phyloP scores from a whole-genome alignment of 2,797 vertebrate genomes.

The Neostethus bicornis region DNA sequence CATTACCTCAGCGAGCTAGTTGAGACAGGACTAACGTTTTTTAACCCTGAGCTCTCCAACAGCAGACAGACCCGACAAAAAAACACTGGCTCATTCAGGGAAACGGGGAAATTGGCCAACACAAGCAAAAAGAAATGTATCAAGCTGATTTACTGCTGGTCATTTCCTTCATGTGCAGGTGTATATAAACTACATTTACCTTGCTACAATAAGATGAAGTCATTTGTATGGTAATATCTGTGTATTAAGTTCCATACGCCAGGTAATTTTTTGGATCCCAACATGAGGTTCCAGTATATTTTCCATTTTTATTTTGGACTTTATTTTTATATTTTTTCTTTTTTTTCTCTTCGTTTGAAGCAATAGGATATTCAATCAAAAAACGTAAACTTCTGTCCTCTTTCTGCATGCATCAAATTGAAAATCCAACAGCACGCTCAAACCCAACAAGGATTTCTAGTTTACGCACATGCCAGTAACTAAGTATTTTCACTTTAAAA shows the following conservation, averaged over 20 bases:
- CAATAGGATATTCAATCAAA: constrained; percentile 49
- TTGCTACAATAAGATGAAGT: constrained; percentile 73
- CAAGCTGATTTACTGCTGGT: constrained; percentile 77
- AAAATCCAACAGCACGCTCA: constrained; percentile 39
- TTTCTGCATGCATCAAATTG: constrained; percentile 32
- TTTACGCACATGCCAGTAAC: not conserved
- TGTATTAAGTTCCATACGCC: constrained; percentile 56
- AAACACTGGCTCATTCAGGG: constrained; percentile 75
- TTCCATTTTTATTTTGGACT: constrained; percentile 68
- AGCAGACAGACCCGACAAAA: constrained; percentile 58
- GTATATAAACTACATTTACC: constrained; percentile 65
- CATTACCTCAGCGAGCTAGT: constrained; percentile 75
- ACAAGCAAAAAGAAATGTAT: constrained; percentile 76
- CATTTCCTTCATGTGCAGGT: constrained; percentile 77
- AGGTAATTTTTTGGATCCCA: constrained; percentile 65
- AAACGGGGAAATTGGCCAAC: constrained; percentile 72
- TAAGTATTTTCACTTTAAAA: not conserved
- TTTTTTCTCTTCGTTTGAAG: constrained; percentile 65
- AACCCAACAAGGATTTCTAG: constrained; percentile 12
- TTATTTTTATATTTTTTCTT: constrained; percentile 63
- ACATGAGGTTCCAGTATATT: constrained; percentile 64
- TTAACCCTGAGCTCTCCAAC: constrained; percentile 66
- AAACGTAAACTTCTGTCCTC: constrained; percentile 48
- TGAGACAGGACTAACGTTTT: constrained; percentile 74
- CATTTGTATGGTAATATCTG: constrained; percentile 59